Conservation (phyloP, 2,888 invertebrate species). For the Andrena bucephala region DNA sequence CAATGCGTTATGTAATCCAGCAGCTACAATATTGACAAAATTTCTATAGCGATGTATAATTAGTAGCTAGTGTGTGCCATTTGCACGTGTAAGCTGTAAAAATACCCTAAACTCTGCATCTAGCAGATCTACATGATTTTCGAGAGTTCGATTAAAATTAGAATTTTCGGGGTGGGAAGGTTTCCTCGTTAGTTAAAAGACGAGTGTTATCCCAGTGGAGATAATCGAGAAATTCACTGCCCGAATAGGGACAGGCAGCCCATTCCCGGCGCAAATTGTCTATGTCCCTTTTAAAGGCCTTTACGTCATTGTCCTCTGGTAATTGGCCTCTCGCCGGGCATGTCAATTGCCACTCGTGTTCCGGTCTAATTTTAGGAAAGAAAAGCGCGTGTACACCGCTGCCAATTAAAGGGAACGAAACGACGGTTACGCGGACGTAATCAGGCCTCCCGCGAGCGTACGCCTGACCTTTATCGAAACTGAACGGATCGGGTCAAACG, state of each 20-base stretch:
- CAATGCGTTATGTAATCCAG: too few relatives aligned
- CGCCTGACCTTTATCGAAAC: constrained; percentile 12
- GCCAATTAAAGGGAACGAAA: constrained; percentile 55
- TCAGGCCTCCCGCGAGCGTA: not conserved
- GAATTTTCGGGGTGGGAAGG: too few relatives aligned
- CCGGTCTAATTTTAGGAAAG: constrained; percentile 54
- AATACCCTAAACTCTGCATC: too few relatives aligned
- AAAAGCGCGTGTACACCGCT: constrained; percentile 23
- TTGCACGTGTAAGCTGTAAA: too few relatives aligned
- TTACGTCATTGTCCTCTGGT: constrained; percentile 54
- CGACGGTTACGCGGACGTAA: constrained; percentile 31
- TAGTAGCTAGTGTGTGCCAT: too few relatives aligned
- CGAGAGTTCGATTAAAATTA: too few relatives aligned
- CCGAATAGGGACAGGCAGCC: constrained; percentile 6
- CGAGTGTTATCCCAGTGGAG: not conserved
- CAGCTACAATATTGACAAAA: too few relatives aligned
- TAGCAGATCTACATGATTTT: too few relatives aligned
- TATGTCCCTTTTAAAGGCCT: constrained; percentile 53
- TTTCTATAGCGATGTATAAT: too few relatives aligned
- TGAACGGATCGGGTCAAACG: not conserved
- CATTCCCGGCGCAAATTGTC: constrained; percentile 52
- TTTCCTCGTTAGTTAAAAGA: not conserved
- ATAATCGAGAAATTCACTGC: constrained; percentile 19
- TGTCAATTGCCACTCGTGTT: constrained; percentile 60
- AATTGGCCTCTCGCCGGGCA: constrained; percentile 52